Base-by-base conservation (phyloP, 1,140 invertebrate genomes). In the Elymnias hypermnestra region DNA sequence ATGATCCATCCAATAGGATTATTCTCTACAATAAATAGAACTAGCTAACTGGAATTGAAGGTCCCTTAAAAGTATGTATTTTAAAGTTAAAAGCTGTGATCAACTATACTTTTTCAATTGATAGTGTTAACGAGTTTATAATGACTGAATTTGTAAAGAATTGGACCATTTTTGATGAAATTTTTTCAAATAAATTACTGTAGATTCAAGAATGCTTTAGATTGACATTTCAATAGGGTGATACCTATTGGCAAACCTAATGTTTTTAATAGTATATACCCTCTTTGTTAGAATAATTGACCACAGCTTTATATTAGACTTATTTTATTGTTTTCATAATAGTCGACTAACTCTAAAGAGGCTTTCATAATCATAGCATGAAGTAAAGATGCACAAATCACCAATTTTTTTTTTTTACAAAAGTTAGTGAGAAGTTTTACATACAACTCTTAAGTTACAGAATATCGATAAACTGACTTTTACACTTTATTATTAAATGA, bases 41-140 rank as follows among this genome's bases (percentile, higher is more conserved):
- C 74, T 85, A 84, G 69, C 81, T 84, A 85, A 82, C 66, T 83
- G 82, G 82, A 85, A 85, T 85, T 85, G 73, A 83, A 85, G 82
- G 82, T 85, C 82, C 82, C 82, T 85, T 85, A 85, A 76, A 83
- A 81, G 73, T 83, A 82, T 81, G 67, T 82, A 78, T 72, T 72
- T 74, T 73, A 65, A 76, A 68, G 44, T 67, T 61, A 69, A 61
- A 77, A 79, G 70, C 78, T 59, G 78, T 76, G 82, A 72, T 79
- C 78, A 82, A 81, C 54, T 70, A 78, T 39, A 63, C 68, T 66
- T 22, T 51, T 41, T 35, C 15, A 13, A 21, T 25, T 39, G 26
- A 31, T 45, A 43, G 26, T 18, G 2, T 33, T n/a, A n/a, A 15
- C 15, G n/a, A 17, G 7, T 33, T 33, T 17, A n/a, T 1, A n/a